These are phyloP conservation scores for Meandrusa payeni DNA, from an alignment of 2,888 invertebrate genomes.

Conservation along the genomic window DNA sequence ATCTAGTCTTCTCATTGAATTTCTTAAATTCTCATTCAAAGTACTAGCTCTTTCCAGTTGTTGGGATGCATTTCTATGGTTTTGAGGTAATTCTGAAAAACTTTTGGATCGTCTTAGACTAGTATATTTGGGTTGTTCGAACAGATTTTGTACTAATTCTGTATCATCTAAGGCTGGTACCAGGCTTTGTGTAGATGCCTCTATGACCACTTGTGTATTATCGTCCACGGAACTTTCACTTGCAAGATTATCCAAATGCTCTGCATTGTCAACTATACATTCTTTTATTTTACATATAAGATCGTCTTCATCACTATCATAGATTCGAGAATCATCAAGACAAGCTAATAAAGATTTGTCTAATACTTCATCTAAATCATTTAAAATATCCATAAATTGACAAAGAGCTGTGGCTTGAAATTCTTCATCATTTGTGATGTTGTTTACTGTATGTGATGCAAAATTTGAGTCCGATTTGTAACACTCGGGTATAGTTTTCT, in stretches of 20 bases:
- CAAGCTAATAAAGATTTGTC: constrained; percentile 75
- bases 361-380: constrained; percentile 80
- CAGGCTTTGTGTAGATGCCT: constrained; percentile 34
- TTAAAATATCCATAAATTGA: constrained; percentile 79
- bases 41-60: constrained; percentile 56
- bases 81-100: constrained; percentile 58
- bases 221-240: constrained; percentile 60
- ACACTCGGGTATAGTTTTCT: constrained; percentile 69
- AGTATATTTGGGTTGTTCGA: constrained; percentile 40
- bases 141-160: constrained; percentile 39
- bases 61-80: constrained; percentile 45
- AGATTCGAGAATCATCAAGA: constrained; percentile 59
- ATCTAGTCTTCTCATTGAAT: constrained; percentile 70
- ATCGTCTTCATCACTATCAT: constrained; percentile 72
- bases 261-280: constrained; percentile 51
- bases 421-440: constrained; percentile 70
- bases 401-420: constrained; percentile 73
- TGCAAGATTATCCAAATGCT: constrained; percentile 45
- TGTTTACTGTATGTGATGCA: constrained; percentile 62
- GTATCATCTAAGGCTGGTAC: constrained; percentile 43
- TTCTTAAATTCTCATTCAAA: constrained; percentile 57
- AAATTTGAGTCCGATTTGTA: constrained; percentile 71
- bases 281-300: constrained; percentile 70
- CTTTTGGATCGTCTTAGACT: constrained; percentile 65
- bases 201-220: constrained; percentile 61